These are phyloP conservation scores for Pseudococcus viburni DNA, from an alignment of 2,888 invertebrate genomes.

Conservation along the genomic window DNA sequence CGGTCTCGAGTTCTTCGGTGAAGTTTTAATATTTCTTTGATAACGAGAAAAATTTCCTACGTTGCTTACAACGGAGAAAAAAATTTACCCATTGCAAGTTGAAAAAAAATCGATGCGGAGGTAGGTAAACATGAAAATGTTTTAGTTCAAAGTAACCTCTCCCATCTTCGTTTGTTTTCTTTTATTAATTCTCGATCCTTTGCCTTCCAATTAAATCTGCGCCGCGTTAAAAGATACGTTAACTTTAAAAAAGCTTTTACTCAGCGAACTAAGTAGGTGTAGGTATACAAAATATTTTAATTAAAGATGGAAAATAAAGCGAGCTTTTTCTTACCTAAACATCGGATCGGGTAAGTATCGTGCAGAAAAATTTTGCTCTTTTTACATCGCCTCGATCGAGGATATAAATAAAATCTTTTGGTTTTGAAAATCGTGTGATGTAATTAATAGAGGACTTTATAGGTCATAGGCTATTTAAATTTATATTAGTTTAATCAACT, in stretches of 20 bases:
- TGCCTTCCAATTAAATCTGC: not conserved
- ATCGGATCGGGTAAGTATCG: too few relatives aligned
- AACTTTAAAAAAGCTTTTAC: not conserved
- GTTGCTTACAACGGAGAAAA: not conserved
- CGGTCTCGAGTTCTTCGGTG: not conserved
- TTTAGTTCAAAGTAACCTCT: conserved; percentile 10
- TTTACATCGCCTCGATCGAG: not conserved
- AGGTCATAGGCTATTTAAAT: too few relatives aligned
- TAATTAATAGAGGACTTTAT: too few relatives aligned
- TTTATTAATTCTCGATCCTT: not conserved
- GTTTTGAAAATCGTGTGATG: not conserved
- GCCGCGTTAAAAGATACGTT: not conserved
- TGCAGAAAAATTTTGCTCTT: not conserved
- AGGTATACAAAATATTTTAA: not conserved
- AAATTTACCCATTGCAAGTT: not conserved
- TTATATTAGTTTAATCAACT: too few relatives aligned
- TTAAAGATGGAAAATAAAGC: not conserved
- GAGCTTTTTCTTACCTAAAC: not conserved
- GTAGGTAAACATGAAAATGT: conserved; percentile 5
- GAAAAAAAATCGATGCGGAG: not conserved
- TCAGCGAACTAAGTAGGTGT: not conserved
- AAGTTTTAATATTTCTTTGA: conserved; percentile 5
- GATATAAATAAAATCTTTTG: not conserved
- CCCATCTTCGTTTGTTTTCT: not conserved
- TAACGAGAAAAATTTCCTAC: not conserved